These are phyloP conservation scores for Toxonevra muliebris DNA, from an alignment of 2,888 invertebrate species.

Conservation along the genomic window DNA sequence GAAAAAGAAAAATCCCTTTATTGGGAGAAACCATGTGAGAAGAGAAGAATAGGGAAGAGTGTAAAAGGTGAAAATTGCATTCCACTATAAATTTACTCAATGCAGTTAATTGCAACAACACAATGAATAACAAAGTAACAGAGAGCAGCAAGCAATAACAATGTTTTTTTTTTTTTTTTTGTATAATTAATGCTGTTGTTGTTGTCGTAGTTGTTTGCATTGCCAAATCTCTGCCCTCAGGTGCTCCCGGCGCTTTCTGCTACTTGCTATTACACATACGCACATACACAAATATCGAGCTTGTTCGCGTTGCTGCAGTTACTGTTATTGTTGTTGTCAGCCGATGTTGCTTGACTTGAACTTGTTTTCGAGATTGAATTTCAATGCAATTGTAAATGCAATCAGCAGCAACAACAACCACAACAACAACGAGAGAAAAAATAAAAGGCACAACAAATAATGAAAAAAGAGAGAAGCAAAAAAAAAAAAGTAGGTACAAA, in stretches of 20 bases:
- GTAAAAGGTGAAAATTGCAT: too few relatives aligned
- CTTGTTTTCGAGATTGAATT: slow-evolving; percentile 40
- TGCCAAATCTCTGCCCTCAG: too few relatives aligned
- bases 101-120: slow-evolving; percentile 11
- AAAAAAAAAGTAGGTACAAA: not conserved
- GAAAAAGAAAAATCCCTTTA: too few relatives aligned
- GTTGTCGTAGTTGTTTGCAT: not conserved
- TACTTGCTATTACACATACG: too few relatives aligned
- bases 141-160: not conserved
- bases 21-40: too few relatives aligned
- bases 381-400: slow-evolving; percentile 33
- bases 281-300: too few relatives aligned
- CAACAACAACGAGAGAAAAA: too few relatives aligned
- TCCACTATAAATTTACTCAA: too few relatives aligned
- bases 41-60: too few relatives aligned
- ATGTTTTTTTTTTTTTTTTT: not conserved
- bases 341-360: slow-evolving; percentile 37
- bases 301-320: not conserved
- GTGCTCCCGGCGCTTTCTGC: too few relatives aligned
- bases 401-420: not conserved
- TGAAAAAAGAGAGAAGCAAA: not conserved
- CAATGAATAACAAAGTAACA: slow-evolving; percentile 15
- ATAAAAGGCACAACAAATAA: too few relatives aligned
- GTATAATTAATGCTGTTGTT: not conserved
- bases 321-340: slow-evolving; percentile 5